phyloP scores from a whole-genome alignment of 1,140 invertebrate species.

The Plectrocnemia conspersa region DNA sequence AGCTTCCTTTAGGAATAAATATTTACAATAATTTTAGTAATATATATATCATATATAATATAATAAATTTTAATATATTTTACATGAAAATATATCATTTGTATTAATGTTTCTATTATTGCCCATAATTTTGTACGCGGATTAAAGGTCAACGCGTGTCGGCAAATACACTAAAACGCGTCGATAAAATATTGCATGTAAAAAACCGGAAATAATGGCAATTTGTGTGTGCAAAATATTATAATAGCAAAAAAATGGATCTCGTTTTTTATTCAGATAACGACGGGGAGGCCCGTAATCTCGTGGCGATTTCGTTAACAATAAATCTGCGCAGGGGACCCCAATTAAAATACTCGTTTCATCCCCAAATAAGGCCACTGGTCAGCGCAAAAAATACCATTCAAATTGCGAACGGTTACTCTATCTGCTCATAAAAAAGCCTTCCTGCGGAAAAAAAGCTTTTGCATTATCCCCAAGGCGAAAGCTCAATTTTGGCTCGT shows the following conservation, averaged over 20 bases:
- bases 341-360: constrained; percentile 31
- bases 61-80: no score
- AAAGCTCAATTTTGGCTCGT: constrained; percentile 30
- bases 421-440: no score
- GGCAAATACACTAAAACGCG: constrained; percentile 33
- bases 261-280: constrained; percentile 9
- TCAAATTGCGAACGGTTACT: constrained; percentile 11
- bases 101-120: no score
- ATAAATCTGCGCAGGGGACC: constrained; percentile 15
- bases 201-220: constrained; percentile 16
- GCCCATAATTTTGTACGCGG: no score
- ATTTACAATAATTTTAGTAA: no score
- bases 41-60: no score
- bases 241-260: constrained; percentile 7
- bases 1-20: no score
- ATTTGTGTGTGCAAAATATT: background rate
- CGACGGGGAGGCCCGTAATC: background rate
- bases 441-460: background rate
- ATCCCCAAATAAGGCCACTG: constrained; percentile 30
- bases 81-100: no score
- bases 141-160: constrained; percentile 33
- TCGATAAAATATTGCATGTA: constrained; percentile 25
- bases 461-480: constrained; percentile 4
- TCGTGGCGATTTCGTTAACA: constrained; percentile 16
- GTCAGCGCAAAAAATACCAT: constrained; percentile 26